These are phyloP conservation scores for Zoanthus sansibaricus DNA, from an alignment of 92 coral and sea anemone genomes.

Conservation along the genomic window DNA sequence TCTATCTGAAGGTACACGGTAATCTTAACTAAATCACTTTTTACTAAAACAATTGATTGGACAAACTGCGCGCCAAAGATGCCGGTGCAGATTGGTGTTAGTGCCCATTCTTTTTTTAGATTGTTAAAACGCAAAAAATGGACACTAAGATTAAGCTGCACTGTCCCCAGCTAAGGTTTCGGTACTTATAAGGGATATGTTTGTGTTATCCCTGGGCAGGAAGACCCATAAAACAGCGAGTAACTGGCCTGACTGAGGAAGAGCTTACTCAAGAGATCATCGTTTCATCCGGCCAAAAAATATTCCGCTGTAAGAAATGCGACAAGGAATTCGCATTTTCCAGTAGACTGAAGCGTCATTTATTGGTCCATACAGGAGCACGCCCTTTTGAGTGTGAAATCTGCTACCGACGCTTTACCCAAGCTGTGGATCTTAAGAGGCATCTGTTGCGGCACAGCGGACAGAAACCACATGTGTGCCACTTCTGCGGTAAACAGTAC, in stretches of 20 bases:
- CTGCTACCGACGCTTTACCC: conserved; percentile 97
- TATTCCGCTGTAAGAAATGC: conserved; percentile 97
- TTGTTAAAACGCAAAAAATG: conserved; percentile 13
- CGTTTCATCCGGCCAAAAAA: conserved; percentile 87
- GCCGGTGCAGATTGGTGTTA: conserved; percentile 57
- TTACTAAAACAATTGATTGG: neutral
- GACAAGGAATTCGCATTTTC: conserved; percentile 96
- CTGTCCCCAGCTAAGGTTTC: conserved; percentile 26
- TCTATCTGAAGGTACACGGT: too few species aligned
- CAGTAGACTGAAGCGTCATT: conserved; percentile 97
- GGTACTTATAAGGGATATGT: conserved; percentile 45
- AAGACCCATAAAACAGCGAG: conserved; percentile 86
- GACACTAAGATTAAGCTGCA: conserved; percentile 23
- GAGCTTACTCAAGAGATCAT: conserved; percentile 89
- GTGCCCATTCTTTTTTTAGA: conserved; percentile 51
- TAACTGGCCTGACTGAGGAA: conserved; percentile 93
- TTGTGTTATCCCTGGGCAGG: conserved; percentile 57
- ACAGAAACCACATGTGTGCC: conserved; percentile 94
- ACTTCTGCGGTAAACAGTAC: conserved; percentile 96
- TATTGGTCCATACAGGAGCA: conserved; percentile 98
- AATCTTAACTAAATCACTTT: too few species aligned
- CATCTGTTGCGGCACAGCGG: conserved; percentile 98
- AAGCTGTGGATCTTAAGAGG: conserved; percentile 96
- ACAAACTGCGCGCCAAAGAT: neutral
- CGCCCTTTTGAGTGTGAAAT: conserved; percentile 97